These are phyloP conservation scores for Mythimna impura DNA, from an alignment of 2,888 invertebrate genomes.

Conservation along the genomic window DNA sequence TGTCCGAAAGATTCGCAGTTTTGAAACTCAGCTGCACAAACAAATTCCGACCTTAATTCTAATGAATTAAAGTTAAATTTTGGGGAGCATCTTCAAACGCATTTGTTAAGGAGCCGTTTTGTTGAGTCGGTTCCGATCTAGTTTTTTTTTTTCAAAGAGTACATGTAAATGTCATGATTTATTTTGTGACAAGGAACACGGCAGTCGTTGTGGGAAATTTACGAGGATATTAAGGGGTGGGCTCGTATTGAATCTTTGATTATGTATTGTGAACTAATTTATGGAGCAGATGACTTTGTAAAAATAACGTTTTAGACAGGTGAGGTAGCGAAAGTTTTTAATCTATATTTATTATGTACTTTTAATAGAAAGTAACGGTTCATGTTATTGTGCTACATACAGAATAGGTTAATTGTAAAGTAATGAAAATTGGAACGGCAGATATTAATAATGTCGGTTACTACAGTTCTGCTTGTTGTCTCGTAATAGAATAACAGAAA, in stretches of 20 bases:
- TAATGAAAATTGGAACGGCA: constrained; percentile 32
- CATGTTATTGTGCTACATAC: constrained; percentile 23
- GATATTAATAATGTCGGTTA: not conserved
- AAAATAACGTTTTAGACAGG: constrained; percentile 55
- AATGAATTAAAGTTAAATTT: constrained; percentile 40
- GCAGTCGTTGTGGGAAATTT: constrained; percentile 87
- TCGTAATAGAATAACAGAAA: constrained; percentile 27
- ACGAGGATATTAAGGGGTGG: constrained; percentile 85
- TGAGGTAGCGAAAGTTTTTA: constrained; percentile 55
- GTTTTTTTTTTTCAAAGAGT: constrained; percentile 81
- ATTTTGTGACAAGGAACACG: constrained; percentile 87
- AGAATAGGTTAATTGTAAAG: constrained; percentile 29
- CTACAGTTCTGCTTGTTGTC: constrained; percentile 1
- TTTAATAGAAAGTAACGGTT: constrained; percentile 48
- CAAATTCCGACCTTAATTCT: constrained; percentile 49
- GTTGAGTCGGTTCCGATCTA: constrained; percentile 77
- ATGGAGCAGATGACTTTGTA: constrained; percentile 69
- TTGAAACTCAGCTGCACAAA: constrained; percentile 6
- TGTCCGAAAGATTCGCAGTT: constrained; percentile 42
- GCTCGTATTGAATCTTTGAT: constrained; percentile 74
- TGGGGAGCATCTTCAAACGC: constrained; percentile 42
- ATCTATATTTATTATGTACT: constrained; percentile 54
- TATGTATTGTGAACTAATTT: constrained; percentile 76
- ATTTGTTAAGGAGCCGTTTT: constrained; percentile 65
- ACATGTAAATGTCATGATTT: constrained; percentile 86